A percentile compares a stretch with the other conserved stretches of the same genome.
phyloP scores from a whole-genome alignment of 2,797 vertebrate species.

The Buphagus erythrorhynchus region DNA sequence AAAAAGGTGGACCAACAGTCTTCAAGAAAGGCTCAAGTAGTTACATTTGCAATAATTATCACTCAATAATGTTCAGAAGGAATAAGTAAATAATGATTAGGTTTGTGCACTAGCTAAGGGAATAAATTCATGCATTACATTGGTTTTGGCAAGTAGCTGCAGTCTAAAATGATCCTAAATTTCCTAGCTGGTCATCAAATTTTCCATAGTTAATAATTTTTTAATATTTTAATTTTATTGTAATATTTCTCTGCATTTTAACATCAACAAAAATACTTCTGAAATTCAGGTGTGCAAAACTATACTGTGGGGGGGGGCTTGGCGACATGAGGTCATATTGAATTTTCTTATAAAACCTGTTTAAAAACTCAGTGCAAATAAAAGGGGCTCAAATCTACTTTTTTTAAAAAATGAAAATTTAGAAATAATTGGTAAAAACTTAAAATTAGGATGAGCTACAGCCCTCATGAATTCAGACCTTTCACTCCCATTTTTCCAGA shows the following conservation, averaged over 20 bases:
- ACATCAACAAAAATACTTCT: neutral
- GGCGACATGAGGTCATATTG: neutral
- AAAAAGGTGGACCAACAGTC: neutral
- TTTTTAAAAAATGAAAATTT: neutral
- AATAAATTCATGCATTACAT: neutral
- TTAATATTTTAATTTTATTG: neutral
- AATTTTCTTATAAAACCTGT: neutral
- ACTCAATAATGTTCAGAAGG: neutral
- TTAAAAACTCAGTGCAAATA: neutral
- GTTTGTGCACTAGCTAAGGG: neutral
- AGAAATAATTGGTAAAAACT: neutral
- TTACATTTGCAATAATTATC: neutral
- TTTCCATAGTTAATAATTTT: neutral
- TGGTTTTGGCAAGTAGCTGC: conserved; percentile 23
- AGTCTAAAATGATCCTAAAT: neutral
- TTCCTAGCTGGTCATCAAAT: neutral
- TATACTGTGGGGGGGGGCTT: neutral
- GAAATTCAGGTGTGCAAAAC: neutral
- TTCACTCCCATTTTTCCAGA: neutral
- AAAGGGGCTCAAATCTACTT: neutral
- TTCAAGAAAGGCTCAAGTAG: neutral
- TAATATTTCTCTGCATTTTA: neutral
- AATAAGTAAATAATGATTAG: neutral
- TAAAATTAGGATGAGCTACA: neutral
- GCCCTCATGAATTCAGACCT: conserved; percentile 28